Base-by-base conservation (phyloP, 2,113 vertebrate species). In the Colaptes auratus region DNA sequence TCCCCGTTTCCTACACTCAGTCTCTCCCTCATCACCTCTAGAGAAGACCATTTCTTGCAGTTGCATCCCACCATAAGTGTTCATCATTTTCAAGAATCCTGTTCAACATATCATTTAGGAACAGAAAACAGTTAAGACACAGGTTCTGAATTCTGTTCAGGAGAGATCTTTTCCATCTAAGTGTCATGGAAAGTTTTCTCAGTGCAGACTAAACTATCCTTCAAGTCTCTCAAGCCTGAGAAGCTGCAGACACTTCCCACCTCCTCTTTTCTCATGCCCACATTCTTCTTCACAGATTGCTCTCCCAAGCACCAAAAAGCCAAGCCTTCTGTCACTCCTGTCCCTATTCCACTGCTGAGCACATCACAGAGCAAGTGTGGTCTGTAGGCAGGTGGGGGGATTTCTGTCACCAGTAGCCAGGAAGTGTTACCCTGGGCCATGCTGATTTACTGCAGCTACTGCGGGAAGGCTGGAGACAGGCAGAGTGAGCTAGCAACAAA, bases 141-240 rank as follows among this genome's bases (percentile, higher is more conserved):
- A 75, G 53, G 76, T 15, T 92, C 58, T 36, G 55, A 58, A 46
- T 70, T 75, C 84, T 82, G 23, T 42, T 85, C 86, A 72, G 83
- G 53, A 93, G 72, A 81, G 12, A 44, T 30, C 30, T 75, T 74
- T 60, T 23, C 44, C 65, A 42, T 31, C 31, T 46, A 64, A 58
- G 60, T 69, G 50, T 36, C 31, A 39, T 5, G 33, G 33, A 55
- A 95, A 89, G 36, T 52, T 91, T 66, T 88, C 75, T 86, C 75
- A 65, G 33, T 59, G 76, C 85, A 96, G 69, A 50, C 46, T 77
- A 52, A 95, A 42, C 56, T 91, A 91, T 27, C 28, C 50, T 56
- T 89, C 78, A 21, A 81, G 86, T 86, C 88, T 94, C 82, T 88
- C 93, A 50, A 81, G 85, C 72, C 42, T 53, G 39, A 72, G 58